Evolutionary conservation across 1,140 invertebrate species (phyloP), one percentile per base, ranked within the genome.

Genomic region (Hesperophylax magnus): DNA sequence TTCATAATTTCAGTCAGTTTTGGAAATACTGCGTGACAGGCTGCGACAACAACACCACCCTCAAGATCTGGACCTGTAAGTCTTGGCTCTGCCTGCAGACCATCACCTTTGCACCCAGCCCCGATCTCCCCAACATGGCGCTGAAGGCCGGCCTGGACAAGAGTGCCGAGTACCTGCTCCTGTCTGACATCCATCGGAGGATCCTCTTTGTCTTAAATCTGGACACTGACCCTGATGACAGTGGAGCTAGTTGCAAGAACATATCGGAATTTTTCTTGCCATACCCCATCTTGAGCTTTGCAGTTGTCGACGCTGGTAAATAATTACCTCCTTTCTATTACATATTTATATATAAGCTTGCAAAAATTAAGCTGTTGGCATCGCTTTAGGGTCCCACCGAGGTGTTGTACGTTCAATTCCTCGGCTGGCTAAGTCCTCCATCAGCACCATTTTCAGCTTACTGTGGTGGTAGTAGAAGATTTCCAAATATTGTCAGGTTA

Each of bases 1-100:
- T 58, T 58, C 2, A 7, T 31, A 31, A 34, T 88, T 90, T 18
- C 87, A 96, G 95, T 18, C 95, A 96, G 86, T 96, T 97, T 88
- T 99, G 98, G 98, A 97, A 97, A 86, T 98, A 95, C 90, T 96
- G 96, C 5, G 91, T 99, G 18, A 98, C 97, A 2, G 97, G 97
- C 1, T 94, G 95, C 11, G 93, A 96, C 81, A 93, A 97, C 86
- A 98, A 98, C 88, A 94, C 95, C 0, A 96, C 97, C 86, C 89
- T 99, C 17, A 98, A 98, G 89, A 89, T 99, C 24, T 98, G 97
- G 97, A 96, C 96, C 9, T 99, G 98, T 87, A 95, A 98, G 86
- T 92, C 95, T 0, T 99, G 98, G 98, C 92, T 92, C 39, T 98
- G 97, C 86, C 89, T 98, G 18, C 97, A 99, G 88, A 97, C 95